Evolutionary conservation across 2,888 invertebrate genomes (phyloP).

Genomic region (Epinotia brunnichana): DNA sequence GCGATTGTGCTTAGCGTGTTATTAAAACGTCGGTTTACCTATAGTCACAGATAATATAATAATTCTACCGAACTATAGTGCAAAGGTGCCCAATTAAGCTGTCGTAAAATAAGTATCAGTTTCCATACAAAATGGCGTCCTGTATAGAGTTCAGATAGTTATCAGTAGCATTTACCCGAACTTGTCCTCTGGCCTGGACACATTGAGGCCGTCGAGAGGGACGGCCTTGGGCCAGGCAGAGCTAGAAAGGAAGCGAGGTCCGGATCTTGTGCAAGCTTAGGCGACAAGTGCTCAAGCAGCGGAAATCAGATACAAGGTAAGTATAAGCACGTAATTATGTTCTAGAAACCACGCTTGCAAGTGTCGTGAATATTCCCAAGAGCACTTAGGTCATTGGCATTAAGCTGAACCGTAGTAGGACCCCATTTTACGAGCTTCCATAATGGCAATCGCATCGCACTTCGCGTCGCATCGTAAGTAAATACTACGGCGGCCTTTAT

Average conservation of each 20-base stretch:
- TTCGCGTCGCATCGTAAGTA: neutral
- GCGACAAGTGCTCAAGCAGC: slow-evolving; percentile 35
- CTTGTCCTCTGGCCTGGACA: slow-evolving; percentile 7
- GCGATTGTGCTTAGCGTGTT: too few species aligned
- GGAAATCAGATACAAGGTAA: slow-evolving; percentile 29
- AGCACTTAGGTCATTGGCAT: slow-evolving; percentile 16
- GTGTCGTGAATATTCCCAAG: neutral
- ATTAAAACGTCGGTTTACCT: too few species aligned
- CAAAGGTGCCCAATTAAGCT: too few species aligned
- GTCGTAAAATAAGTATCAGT: too few species aligned
- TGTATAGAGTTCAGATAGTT: neutral
- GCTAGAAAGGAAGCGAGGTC: slow-evolving; percentile 50
- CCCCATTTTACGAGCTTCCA: neutral
- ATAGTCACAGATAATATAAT: too few species aligned
- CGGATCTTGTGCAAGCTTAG: slow-evolving; percentile 43
- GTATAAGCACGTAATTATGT: slow-evolving; percentile 12
- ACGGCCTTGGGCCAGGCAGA: slow-evolving; percentile 32
- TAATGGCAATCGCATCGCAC: neutral
- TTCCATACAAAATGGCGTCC: neutral
- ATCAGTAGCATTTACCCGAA: neutral
- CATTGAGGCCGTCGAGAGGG: slow-evolving; percentile 33
- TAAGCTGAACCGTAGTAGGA: neutral
- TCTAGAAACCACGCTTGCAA: slow-evolving; percentile 10
- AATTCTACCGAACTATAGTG: too few species aligned
- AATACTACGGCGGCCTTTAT: neutral